Evolutionary conservation across 2,797 vertebrate genomes (phyloP).

Genomic region (Hapalemur alaotrensis): DNA sequence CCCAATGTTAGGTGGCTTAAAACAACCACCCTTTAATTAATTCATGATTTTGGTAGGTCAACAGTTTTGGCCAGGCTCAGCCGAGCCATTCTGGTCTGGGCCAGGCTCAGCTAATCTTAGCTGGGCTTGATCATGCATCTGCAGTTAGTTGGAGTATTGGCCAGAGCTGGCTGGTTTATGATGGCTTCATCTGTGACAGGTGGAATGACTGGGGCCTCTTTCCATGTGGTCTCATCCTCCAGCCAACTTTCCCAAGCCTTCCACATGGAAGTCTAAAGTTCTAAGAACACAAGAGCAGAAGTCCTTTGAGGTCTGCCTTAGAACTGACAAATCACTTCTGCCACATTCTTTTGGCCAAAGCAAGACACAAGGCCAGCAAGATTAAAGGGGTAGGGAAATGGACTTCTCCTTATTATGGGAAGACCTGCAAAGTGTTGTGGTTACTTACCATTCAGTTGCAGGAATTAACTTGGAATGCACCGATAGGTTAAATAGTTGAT

Average conservation of each 20-base stretch:
- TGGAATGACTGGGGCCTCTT: not conserved
- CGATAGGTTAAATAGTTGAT: not conserved
- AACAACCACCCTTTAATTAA: conserved; percentile 2
- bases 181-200: not conserved
- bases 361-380: not conserved
- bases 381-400: not conserved
- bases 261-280: not conserved
- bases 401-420: not conserved
- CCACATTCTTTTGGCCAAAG: not conserved
- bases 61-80: not conserved
- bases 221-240: not conserved
- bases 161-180: not conserved
- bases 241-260: not conserved
- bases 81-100: not conserved
- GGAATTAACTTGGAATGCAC: not conserved
- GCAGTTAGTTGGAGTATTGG: not conserved
- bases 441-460: not conserved
- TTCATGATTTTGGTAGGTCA: not conserved
- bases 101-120: not conserved
- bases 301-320: not conserved
- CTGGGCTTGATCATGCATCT: not conserved
- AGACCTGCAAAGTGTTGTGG: not conserved
- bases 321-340: conserved; percentile 16
- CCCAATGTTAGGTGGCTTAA: not conserved
- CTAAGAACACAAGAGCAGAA: not conserved